These are phyloP conservation scores for Lamprologus speciosus DNA, from an alignment of 2,113 vertebrate genomes.

Conservation along the genomic window DNA sequence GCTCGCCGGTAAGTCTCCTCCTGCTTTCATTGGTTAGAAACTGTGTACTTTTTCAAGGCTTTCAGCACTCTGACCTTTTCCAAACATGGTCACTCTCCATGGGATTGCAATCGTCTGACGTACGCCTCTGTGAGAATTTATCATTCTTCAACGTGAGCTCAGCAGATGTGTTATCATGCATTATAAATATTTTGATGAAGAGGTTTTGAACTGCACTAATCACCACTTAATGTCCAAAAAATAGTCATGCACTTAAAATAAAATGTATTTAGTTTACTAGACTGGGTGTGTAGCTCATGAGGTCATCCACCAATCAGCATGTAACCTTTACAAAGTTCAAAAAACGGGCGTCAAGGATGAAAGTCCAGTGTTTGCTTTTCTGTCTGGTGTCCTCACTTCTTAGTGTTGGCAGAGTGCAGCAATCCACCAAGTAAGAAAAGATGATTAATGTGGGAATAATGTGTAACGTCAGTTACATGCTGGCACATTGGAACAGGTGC, in stretches of 20 bases:
- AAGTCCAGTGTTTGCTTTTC: not conserved
- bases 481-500: not conserved
- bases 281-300: not conserved
- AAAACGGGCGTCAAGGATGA: not conserved
- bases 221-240: not conserved
- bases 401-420: not conserved
- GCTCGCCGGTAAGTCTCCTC: constrained; percentile 74
- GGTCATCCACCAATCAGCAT: not conserved
- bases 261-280: not conserved
- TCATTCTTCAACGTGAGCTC: not conserved
- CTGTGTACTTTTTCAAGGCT: not conserved
- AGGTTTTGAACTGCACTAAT: not conserved
- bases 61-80: not conserved
- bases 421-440: not conserved
- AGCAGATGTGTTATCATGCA: not conserved
- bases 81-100: not conserved
- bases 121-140: not conserved
- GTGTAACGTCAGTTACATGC: not conserved
- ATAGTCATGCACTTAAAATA: not conserved
- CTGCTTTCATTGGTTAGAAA: not conserved
- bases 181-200: not conserved
- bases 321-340: not conserved
- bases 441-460: not conserved
- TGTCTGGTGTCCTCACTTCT: not conserved
- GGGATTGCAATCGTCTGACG: not conserved